Evolutionary conservation across 2,113 vertebrate species (phyloP).

Genomic region (Pachycephala philippinensis): DNA sequence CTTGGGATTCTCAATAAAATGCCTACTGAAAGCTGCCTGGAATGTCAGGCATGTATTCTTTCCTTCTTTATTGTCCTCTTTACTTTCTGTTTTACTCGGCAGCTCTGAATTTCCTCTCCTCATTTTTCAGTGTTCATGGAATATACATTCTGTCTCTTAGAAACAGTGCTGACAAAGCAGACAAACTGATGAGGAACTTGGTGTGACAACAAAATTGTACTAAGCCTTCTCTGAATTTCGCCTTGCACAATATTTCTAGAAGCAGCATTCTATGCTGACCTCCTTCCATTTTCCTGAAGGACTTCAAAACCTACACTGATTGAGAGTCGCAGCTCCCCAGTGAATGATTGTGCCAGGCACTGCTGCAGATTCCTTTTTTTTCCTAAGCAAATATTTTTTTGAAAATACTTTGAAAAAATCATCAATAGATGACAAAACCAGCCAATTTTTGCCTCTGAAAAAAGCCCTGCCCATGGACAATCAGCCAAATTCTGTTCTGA

Average conservation of each 20-base stretch:
- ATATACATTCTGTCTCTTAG: slow-evolving; percentile 29
- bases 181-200: slow-evolving; percentile 1
- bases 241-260: neutral
- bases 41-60: neutral
- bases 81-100: slow-evolving; percentile 10
- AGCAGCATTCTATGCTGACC: neutral
- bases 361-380: neutral
- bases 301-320: neutral
- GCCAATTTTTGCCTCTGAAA: neutral
- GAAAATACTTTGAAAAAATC: neutral
- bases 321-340: neutral
- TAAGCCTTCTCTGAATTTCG: neutral
- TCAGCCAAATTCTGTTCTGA: neutral
- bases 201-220: neutral
- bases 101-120: neutral
- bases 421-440: neutral
- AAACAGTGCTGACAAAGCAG: slow-evolving; percentile 11
- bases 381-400: neutral
- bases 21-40: slow-evolving; percentile 6
- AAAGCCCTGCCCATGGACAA: neutral
- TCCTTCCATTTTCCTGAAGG: neutral
- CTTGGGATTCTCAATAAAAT: neutral
- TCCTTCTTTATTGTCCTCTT: neutral
- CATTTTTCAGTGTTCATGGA: neutral
- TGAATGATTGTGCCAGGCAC: neutral